Evolutionary conservation across 2,113 vertebrate genomes (phyloP).

Genomic region (Cyphomyrus plagiostoma): DNA sequence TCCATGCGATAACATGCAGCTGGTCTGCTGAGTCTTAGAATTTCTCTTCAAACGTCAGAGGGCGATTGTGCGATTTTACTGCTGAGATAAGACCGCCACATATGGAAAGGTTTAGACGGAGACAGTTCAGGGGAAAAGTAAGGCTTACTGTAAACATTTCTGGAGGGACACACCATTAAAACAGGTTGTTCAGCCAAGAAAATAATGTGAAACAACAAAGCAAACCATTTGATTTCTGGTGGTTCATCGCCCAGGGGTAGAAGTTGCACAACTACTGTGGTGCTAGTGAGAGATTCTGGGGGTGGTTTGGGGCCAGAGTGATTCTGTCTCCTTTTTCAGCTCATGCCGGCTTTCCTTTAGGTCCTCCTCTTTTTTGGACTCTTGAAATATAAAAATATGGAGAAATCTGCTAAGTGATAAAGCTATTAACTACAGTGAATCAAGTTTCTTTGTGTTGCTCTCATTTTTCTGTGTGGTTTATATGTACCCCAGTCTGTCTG

Average conservation of each 20-base stretch:
- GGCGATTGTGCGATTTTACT: background rate
- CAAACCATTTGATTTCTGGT: conserved; percentile 4
- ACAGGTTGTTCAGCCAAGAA: conserved; percentile 21
- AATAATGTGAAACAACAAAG: conserved; percentile 20
- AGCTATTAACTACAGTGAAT: background rate
- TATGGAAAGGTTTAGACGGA: background rate
- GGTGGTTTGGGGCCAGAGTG: background rate
- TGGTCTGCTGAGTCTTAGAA: background rate
- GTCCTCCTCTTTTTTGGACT: background rate
- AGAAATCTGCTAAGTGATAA: background rate
- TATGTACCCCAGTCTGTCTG: background rate
- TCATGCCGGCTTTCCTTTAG: background rate
- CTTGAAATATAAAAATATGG: background rate
- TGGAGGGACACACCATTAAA: conserved; percentile 11
- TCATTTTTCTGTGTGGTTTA: background rate
- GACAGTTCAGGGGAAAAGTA: background rate
- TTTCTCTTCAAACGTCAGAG: background rate
- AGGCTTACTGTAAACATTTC: background rate
- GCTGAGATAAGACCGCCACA: conserved; percentile 2
- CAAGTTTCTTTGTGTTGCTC: background rate
- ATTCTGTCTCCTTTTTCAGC: background rate
- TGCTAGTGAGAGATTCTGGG: background rate
- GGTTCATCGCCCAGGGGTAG: background rate
- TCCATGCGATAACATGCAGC: background rate
- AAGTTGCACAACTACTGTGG: background rate